Percentiles rank a stretch among this genome's conserved stretches.
Evolutionary conservation across 2,113 vertebrate species (phyloP).

Genomic region (Narcine bancroftii): DNA sequence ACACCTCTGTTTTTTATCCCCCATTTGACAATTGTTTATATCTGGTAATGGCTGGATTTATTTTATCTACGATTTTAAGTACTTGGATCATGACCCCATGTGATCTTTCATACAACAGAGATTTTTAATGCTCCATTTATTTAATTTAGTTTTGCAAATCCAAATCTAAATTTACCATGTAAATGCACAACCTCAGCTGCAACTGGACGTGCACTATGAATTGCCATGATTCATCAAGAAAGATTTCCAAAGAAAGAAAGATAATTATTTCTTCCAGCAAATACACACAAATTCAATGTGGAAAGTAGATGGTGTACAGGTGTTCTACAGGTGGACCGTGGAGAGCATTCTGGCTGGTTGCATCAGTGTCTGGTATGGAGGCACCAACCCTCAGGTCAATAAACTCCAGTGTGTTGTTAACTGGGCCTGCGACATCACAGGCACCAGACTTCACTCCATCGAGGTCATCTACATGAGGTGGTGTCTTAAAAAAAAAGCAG

Average conservation of each 20-base stretch:
- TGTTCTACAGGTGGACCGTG: no score
- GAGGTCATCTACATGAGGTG: no score
- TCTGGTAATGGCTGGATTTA: background rate
- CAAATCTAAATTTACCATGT: background rate
- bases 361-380: no score
- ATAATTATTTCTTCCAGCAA: background rate
- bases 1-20: background rate
- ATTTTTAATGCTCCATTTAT: background rate
- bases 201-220: background rate
- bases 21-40: background rate
- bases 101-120: background rate
- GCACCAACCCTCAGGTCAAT: no score
- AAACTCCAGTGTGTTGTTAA: no score
- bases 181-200: background rate
- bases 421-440: no score
- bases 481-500: no score
- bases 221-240: background rate
- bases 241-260: background rate
- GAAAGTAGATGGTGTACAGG: no score
- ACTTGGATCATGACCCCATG: background rate
- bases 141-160: background rate
- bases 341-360: no score
- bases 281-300: background rate
- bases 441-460: no score
- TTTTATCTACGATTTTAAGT: background rate